Evolutionary conservation across 1,140 invertebrate species (phyloP).

Genomic region (Marisa cornuarietis): DNA sequence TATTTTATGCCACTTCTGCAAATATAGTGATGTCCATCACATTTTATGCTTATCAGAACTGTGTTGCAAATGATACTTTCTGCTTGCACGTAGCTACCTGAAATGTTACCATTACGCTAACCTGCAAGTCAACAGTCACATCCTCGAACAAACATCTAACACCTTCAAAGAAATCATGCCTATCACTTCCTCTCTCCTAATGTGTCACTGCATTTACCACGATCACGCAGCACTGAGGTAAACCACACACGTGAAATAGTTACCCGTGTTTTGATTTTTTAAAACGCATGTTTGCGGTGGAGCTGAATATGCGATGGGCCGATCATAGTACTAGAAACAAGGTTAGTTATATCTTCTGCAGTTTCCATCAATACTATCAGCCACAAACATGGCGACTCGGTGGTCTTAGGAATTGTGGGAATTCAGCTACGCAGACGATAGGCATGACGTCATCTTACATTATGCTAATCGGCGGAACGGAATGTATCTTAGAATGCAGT

Average conservation of each 20-base stretch:
- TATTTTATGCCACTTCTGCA: background rate
- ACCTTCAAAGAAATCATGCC: slow-evolving; percentile 11
- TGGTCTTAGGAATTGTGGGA: slow-evolving; percentile 18
- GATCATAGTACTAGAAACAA: background rate
- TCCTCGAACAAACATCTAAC: slow-evolving; percentile 8
- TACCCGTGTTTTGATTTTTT: slow-evolving; percentile 10
- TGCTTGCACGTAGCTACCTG: too few species aligned
- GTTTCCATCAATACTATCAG: slow-evolving; percentile 12
- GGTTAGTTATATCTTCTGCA: slow-evolving; percentile 1
- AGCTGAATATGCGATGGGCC: background rate
- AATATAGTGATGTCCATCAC: background rate
- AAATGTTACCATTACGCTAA: too few species aligned
- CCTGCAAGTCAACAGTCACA: slow-evolving; percentile 2
- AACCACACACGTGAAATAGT: background rate
- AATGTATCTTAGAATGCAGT: background rate
- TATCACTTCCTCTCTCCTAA: slow-evolving; percentile 18
- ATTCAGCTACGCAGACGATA: slow-evolving; percentile 25
- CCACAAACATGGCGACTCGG: slow-evolving; percentile 23
- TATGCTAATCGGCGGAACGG: slow-evolving; percentile 24
- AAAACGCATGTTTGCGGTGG: slow-evolving; percentile 9
- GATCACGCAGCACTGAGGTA: background rate
- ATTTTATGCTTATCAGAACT: too few species aligned
- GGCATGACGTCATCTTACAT: slow-evolving; percentile 25
- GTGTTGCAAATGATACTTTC: too few species aligned
- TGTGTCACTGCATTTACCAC: slow-evolving; percentile 9